These are phyloP conservation scores for Auanema sp. DNA, from an alignment of 2,888 invertebrate genomes.

Conservation along the genomic window DNA sequence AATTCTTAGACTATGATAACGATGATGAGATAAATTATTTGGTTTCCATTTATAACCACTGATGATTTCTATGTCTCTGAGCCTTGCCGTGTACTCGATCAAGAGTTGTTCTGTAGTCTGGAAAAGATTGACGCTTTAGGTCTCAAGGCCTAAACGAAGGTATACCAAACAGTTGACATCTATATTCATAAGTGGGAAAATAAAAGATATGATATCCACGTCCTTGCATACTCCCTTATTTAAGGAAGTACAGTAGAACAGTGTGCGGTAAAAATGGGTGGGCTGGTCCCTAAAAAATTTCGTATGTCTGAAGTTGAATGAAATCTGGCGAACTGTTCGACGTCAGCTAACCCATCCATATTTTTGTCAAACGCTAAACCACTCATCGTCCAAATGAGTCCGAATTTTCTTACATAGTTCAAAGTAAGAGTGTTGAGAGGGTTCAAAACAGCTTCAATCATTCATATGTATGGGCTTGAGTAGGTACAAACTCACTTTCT, in stretches of 20 bases:
- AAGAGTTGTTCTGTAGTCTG: slow-evolving; percentile 14
- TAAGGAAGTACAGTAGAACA: no score
- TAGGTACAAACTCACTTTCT: neutral
- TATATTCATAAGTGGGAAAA: slow-evolving; percentile 14
- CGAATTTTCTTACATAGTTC: slow-evolving; percentile 28
- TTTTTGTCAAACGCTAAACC: slow-evolving; percentile 28
- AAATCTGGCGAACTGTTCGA: neutral
- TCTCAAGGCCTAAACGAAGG: neutral
- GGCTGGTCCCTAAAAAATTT: slow-evolving; percentile 9
- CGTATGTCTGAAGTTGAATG: no score
- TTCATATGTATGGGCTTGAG: neutral
- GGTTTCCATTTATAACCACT: slow-evolving; percentile 10
- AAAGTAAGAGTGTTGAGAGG: slow-evolving; percentile 15
- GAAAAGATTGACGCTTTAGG: neutral
- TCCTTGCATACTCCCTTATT: no score
- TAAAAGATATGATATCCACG: slow-evolving; percentile 12
- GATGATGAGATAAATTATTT: neutral
- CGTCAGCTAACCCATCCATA: slow-evolving; percentile 25
- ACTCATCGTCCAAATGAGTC: slow-evolving; percentile 26
- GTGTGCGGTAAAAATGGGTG: slow-evolving; percentile 16
- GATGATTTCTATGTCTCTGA: slow-evolving; percentile 17
- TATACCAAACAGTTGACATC: slow-evolving; percentile 20
- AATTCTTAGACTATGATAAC: slow-evolving; percentile 8
- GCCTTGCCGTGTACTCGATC: slow-evolving; percentile 17
- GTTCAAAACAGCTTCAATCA: slow-evolving; percentile 12